A percentile compares a stretch with the other conserved stretches of the same genome.
Evolutionary conservation across 2,888 invertebrate genomes (phyloP).

Genomic region (Sarcophaga subvicina): DNA sequence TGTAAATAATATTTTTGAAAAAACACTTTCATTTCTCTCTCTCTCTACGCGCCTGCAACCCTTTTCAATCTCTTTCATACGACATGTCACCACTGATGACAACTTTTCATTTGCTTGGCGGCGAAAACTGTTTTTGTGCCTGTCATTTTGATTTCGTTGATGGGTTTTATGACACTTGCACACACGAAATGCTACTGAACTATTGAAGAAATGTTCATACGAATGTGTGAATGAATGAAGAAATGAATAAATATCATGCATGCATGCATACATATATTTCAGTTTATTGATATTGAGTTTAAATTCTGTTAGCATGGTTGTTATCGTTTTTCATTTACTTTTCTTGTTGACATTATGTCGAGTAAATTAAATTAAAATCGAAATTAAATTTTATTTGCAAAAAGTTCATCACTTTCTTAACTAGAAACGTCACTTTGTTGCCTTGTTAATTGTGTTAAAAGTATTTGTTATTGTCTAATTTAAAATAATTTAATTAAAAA

Average conservation of each 20-base stretch:
- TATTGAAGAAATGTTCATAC: background rate
- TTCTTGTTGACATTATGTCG: background rate
- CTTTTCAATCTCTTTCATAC: constrained; percentile 12
- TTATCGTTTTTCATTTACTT: background rate
- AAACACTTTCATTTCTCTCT: background rate
- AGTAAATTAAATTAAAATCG: background rate
- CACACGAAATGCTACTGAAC: background rate
- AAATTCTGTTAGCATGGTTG: background rate
- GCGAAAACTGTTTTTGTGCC: background rate
- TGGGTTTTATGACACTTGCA: constrained; percentile 27
- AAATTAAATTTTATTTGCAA: background rate
- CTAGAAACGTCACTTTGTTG: background rate
- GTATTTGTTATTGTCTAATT: constrained; percentile 36
- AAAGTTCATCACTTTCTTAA: background rate
- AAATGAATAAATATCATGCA: background rate
- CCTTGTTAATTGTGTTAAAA: constrained; percentile 35
- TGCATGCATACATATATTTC: background rate
- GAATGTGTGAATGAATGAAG: background rate
- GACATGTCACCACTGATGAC: background rate
- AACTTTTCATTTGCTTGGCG: constrained; percentile 15
- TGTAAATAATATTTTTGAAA: constrained; percentile 46
- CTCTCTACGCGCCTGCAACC: background rate
- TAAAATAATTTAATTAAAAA: constrained; percentile 36
- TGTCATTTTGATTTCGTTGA: background rate
- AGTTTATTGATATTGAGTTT: background rate